Conservation (phyloP, 2,888 invertebrate species). For the Acrocyrtus sp. region DNA sequence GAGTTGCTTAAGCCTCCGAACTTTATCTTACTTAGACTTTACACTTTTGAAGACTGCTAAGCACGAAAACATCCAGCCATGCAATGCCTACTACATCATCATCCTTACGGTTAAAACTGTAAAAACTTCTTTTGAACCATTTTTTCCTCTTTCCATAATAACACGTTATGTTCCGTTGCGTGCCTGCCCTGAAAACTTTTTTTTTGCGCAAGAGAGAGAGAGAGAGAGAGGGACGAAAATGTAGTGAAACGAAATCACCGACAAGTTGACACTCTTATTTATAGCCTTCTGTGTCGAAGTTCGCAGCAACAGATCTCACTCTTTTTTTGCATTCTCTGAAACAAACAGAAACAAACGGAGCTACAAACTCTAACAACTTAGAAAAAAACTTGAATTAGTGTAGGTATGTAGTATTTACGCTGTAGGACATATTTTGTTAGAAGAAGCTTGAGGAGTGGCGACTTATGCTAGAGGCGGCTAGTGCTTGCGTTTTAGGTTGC, state of each 20-base stretch:
- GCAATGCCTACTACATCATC: not conserved
- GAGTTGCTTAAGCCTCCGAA: too few species aligned
- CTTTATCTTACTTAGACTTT: too few species aligned
- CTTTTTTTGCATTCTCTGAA: too few species aligned
- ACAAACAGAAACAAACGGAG: constrained; percentile 1
- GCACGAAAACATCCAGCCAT: too few species aligned
- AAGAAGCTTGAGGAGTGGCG: too few species aligned
- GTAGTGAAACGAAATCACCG: constrained; percentile 10
- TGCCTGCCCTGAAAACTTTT: constrained; percentile 17
- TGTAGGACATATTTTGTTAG: too few species aligned
- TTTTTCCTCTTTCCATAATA: not conserved
- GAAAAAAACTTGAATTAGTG: too few species aligned
- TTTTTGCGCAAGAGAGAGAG: too few species aligned
- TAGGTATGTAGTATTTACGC: too few species aligned
- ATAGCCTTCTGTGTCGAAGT: constrained; percentile 47
- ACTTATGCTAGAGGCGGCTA: too few species aligned
- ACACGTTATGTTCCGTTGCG: not conserved
- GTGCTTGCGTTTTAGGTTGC: not conserved
- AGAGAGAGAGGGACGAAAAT: not conserved
- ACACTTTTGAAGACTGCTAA: too few species aligned
- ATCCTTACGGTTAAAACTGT: too few species aligned
- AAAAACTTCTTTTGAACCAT: not conserved
- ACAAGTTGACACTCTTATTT: constrained; percentile 50
- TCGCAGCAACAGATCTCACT: constrained; percentile 44
- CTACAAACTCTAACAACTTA: constrained; percentile 1